Base-by-base conservation (phyloP, 2,888 invertebrate species). In the Drosophila pullipes region DNA sequence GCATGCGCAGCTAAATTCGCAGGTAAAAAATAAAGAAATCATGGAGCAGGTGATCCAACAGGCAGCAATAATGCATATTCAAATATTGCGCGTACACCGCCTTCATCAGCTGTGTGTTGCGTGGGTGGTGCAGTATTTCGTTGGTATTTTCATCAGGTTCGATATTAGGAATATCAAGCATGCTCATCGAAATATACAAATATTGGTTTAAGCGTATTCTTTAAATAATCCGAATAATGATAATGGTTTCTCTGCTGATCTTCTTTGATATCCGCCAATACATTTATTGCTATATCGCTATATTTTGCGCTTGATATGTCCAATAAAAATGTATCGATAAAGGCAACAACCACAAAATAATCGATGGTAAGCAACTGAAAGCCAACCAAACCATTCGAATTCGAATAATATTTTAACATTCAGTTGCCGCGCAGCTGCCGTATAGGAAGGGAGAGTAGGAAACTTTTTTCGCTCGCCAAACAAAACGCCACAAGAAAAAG, bases 341-440 rank as follows among this genome's bases (percentile, higher is more conserved):
- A 44, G 1, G 16, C 37, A 52, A n/a, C 52, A 44, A 28, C 50
- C 35, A 16, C 33, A 60, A 28, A 65, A 49, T 44, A 76, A 80
- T 80, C 78, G 76, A 37, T 67, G 62, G 62, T 47, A 31, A 33
- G 61, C 71, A 80, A 65, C 69, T 60, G 52, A 81, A 69, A 73
- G 58, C 59, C 57, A 77, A 60, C 67, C 55, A 74, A 47, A 63
- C 68, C 66, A 80, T 81, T 80, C 80, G 80, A 77, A 79, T 79
- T 79, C 82, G 82, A 80, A 80, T 78, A 67, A 62, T 68, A 68
- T 66, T 77, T 76, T 76, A 72, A 81, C 73, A 78, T 85, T 85
- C 85, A 85, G 85, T 89, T 85, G 83, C 83, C 87, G 87, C 85
- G 85, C 85, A 88, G 89, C 85, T 85, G 89, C 78, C 82, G 83